phyloP scores from a whole-genome alignment of 1,140 invertebrate species.

The Temnothorax longispinosus region DNA sequence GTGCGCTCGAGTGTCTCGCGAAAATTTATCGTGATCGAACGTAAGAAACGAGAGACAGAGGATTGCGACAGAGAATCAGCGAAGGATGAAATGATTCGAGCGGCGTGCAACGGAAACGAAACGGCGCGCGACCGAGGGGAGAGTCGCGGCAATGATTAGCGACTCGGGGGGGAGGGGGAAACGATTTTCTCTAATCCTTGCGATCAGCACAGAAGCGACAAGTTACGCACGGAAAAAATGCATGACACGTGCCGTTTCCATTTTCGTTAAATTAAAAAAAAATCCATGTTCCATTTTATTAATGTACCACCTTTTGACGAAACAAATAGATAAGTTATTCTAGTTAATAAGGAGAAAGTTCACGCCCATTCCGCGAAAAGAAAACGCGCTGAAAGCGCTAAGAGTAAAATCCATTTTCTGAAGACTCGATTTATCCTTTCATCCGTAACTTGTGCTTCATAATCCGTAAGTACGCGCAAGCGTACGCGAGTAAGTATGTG shows the following conservation, averaged over 20 bases:
- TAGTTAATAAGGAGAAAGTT: constrained; percentile 16
- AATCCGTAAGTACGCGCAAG: constrained; percentile 12
- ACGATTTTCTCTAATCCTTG: constrained; percentile 7
- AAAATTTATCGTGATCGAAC: constrained; percentile 50
- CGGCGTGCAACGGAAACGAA: constrained; percentile 24
- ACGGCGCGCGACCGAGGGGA: constrained; percentile 24
- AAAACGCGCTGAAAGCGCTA: background rate
- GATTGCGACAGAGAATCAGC: constrained; percentile 34
- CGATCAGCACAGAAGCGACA: background rate
- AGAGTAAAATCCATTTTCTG: constrained; percentile 2
- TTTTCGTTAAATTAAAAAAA: background rate
- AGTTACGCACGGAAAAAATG: background rate
- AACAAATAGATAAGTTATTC: background rate
- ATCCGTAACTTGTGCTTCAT: background rate
- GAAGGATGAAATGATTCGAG: constrained; percentile 54
- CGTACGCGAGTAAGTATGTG: background rate
- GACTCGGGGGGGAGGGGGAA: background rate
- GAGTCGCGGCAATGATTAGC: background rate
- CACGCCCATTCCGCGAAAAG: background rate
- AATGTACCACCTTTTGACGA: background rate
- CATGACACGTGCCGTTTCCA: background rate
- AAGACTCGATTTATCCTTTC: background rate
- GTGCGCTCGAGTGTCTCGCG: constrained; percentile 40
- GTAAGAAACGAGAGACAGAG: constrained; percentile 20
- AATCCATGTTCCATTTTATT: background rate